phyloP scores from a whole-genome alignment of 2,888 invertebrate genomes.

The Leucozona laternaria region DNA sequence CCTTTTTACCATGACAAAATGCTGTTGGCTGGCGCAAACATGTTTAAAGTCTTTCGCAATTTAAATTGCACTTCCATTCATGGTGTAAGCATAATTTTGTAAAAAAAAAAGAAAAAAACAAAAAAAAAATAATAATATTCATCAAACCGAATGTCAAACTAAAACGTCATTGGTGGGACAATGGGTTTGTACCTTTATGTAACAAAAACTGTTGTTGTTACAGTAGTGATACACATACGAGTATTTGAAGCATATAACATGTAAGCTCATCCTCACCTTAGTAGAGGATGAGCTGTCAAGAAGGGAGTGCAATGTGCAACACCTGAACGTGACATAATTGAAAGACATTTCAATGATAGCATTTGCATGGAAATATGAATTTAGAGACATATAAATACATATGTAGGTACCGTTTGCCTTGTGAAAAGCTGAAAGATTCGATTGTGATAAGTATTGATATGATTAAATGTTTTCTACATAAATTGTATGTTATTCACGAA shows the following conservation, averaged over 20 bases:
- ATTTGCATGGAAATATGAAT: slow-evolving; percentile 35
- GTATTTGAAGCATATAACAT: slow-evolving; percentile 2
- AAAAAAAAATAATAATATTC: background rate
- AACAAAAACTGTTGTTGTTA: background rate
- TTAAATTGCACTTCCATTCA: slow-evolving; percentile 45
- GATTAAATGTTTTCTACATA: too few species aligned
- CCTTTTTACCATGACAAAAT: slow-evolving; percentile 7
- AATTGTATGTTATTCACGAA: too few species aligned
- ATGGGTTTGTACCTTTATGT: slow-evolving; percentile 8
- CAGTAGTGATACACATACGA: background rate
- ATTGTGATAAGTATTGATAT: background rate
- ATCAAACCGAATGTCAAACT: slow-evolving; percentile 12
- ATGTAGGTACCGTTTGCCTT: too few species aligned
- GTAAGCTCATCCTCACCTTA: background rate
- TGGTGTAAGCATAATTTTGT: slow-evolving; percentile 22
- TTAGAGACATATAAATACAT: slow-evolving; percentile 7
- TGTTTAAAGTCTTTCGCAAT: slow-evolving; percentile 13
- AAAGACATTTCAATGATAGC: slow-evolving; percentile 26
- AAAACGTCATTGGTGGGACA: slow-evolving; percentile 21
- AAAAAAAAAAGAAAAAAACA: background rate
- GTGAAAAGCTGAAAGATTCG: background rate
- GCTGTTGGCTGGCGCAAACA: slow-evolving; percentile 31
- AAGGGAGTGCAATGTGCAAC: slow-evolving; percentile 26
- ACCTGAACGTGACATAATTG: slow-evolving; percentile 46
- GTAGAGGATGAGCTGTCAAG: slow-evolving; percentile 26